Evolutionary conservation across 2,113 vertebrate genomes (phyloP).

Genomic region (Pachycephala philippinensis): DNA sequence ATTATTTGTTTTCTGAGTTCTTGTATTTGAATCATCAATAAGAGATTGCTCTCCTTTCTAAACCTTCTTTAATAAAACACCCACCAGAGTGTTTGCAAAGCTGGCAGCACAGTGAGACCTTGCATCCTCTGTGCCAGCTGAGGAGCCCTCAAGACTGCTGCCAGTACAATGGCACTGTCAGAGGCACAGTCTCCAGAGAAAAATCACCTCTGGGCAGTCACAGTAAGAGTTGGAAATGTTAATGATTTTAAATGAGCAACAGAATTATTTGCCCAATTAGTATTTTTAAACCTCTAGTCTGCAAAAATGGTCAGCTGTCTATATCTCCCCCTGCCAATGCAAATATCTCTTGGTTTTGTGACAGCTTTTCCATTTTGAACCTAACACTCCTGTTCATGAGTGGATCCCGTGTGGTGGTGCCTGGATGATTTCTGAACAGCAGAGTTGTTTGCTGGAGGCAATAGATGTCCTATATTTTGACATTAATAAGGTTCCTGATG

Average conservation of each 20-base stretch:
- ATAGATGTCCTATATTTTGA: constrained; percentile 26
- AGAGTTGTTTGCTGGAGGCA: not conserved
- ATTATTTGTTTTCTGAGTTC: not conserved
- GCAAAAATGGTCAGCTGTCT: not conserved
- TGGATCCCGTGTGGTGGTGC: not conserved
- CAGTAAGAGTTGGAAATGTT: not conserved
- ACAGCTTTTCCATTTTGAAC: not conserved
- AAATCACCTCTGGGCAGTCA: not conserved
- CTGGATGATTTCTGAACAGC: not conserved
- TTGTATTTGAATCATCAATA: not conserved
- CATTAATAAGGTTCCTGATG: not conserved
- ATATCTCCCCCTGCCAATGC: rapidly evolving
- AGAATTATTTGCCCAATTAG: not conserved
- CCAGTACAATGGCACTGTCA: not conserved
- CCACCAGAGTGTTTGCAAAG: not conserved
- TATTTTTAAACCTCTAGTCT: not conserved
- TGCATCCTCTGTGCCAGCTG: not conserved
- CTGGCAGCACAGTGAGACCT: not conserved
- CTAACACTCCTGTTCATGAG: not conserved
- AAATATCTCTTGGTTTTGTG: not conserved
- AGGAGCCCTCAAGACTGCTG: not conserved
- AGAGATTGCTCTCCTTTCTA: not conserved
- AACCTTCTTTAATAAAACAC: not conserved
- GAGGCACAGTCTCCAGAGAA: not conserved
- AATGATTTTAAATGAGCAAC: not conserved